Evolutionary conservation across 2,888 invertebrate species (phyloP).

Genomic region (Lapara coniferarum): DNA sequence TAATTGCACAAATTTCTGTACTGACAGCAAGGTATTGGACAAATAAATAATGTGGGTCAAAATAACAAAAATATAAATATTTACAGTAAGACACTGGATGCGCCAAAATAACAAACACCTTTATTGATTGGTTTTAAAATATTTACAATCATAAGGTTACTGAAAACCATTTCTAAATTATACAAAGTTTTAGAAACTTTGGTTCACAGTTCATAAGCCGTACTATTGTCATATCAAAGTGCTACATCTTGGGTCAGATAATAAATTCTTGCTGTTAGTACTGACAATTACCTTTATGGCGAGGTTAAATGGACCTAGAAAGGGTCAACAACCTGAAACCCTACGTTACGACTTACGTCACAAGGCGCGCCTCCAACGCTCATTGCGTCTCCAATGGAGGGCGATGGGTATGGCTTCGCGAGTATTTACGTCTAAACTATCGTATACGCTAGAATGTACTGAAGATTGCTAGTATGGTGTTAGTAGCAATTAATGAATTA

Average conservation of each 20-base stretch:
- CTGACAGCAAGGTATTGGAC: no score
- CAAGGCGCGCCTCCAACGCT: slow-evolving; percentile 33
- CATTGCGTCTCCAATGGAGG: slow-evolving; percentile 37
- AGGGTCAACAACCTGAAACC: slow-evolving; percentile 29
- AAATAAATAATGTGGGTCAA: no score
- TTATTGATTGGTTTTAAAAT: no score
- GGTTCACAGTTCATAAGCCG: slow-evolving; percentile 8
- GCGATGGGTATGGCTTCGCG: slow-evolving; percentile 45
- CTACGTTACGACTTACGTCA: slow-evolving; percentile 30
- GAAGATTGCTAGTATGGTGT: neutral
- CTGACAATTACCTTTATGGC: neutral
- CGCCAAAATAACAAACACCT: no score
- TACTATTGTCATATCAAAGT: neutral
- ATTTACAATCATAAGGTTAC: no score
- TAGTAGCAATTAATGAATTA: no score
- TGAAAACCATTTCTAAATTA: neutral
- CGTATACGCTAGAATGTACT: slow-evolving; percentile 27
- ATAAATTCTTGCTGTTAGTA: neutral
- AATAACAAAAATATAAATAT: no score
- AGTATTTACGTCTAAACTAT: slow-evolving; percentile 32
- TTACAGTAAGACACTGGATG: no score
- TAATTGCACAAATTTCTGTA: no score
- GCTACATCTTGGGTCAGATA: slow-evolving; percentile 3
- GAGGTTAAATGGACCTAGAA: slow-evolving; percentile 8
- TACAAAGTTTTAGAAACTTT: neutral